Conservation (phyloP, 2,888 invertebrate species). For the Orthosia incerta region DNA sequence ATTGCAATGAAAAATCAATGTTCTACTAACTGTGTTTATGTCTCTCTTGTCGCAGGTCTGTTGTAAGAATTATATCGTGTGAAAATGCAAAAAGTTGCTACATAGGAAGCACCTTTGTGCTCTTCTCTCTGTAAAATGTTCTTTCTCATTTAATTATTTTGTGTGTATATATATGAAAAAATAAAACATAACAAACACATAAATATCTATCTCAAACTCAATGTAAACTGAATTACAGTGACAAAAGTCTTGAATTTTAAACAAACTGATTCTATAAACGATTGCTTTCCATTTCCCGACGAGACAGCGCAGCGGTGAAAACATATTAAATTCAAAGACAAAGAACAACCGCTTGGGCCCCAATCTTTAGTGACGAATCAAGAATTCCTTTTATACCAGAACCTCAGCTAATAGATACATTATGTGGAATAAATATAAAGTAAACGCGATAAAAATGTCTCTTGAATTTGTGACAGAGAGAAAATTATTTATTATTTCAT, state of each 20-base stretch:
- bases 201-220: background rate
- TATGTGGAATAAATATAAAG: constrained; percentile 27
- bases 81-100: too few species aligned
- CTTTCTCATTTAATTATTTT: too few species aligned
- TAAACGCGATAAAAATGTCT: constrained; percentile 1
- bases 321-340: constrained; percentile 22
- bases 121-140: too few species aligned
- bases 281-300: constrained; percentile 7
- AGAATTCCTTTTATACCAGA: constrained; percentile 41
- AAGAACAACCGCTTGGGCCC: background rate
- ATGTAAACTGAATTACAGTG: background rate
- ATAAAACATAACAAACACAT: background rate
- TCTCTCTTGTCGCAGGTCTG: too few species aligned
- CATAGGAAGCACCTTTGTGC: too few species aligned
- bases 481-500: too few species aligned
- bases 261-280: background rate
- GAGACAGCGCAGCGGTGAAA: background rate
- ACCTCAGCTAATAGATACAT: constrained; percentile 32
- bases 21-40: too few species aligned
- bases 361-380: constrained; percentile 36
- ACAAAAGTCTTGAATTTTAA: background rate
- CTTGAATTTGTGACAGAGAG: background rate
- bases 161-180: too few species aligned
- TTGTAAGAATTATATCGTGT: too few species aligned
- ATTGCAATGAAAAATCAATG: too few species aligned